Percentiles rank a stretch among this genome's conserved stretches.
These are phyloP conservation scores for Drosophila monieri DNA, from an alignment of 2,888 invertebrate genomes.

Conservation along the genomic window DNA sequence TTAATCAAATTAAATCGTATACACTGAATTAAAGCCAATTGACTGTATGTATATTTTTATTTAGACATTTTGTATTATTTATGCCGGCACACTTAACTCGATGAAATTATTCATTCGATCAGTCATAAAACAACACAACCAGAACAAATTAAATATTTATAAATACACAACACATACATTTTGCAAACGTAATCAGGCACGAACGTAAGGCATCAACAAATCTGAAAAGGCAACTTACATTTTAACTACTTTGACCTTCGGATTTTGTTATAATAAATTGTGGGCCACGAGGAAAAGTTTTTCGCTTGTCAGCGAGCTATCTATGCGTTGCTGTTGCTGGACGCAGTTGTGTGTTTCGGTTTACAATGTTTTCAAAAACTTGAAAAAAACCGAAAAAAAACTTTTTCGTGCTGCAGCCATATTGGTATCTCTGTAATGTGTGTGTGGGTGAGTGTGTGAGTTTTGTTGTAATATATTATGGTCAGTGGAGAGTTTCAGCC, in stretches of 20 bases:
- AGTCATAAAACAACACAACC: conserved; percentile 39
- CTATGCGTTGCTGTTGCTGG: conserved; percentile 37
- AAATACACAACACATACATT: conserved; percentile 47
- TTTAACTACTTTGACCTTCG: conserved; percentile 72
- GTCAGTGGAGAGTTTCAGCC: conserved; percentile 56
- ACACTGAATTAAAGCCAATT: neutral
- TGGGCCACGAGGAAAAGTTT: conserved; percentile 61
- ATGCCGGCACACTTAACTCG: conserved; percentile 1
- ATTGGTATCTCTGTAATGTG: conserved; percentile 51
- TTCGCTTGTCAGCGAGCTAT: conserved; percentile 71
- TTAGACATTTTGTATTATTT: neutral
- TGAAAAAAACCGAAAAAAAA: conserved; percentile 52
- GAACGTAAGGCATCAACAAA: conserved; percentile 54
- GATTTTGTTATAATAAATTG: conserved; percentile 67
- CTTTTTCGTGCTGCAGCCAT: conserved; percentile 66
- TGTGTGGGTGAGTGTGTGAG: conserved; percentile 28
- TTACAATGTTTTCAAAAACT: conserved; percentile 55
- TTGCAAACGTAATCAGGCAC: conserved; percentile 49
- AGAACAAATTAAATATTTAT: conserved; percentile 62
- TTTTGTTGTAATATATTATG: conserved; percentile 72
- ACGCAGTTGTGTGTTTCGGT: conserved; percentile 27
- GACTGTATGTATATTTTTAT: neutral
- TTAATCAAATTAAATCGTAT: neutral
- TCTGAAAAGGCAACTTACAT: conserved; percentile 59
- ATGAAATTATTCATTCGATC: conserved; percentile 29